Evolutionary conservation across 2,113 vertebrate species (phyloP).

Genomic region (Alligator sinensis): DNA sequence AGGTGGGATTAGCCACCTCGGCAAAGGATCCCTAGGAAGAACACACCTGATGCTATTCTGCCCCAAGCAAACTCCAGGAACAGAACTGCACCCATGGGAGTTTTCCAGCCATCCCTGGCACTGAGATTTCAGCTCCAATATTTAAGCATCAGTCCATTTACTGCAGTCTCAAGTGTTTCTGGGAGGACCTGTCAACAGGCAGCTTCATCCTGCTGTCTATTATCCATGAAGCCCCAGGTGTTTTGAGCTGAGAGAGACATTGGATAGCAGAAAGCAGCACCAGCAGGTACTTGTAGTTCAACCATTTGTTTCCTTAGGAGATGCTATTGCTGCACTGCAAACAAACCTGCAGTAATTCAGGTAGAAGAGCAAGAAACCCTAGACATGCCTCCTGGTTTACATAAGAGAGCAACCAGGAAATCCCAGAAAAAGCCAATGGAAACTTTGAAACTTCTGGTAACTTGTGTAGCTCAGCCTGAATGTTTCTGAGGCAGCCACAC

Average conservation of each 20-base stretch:
- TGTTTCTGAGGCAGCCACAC: neutral
- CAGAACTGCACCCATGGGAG: neutral
- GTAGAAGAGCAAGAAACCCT: accelerated
- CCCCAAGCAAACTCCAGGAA: neutral
- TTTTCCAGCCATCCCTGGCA: neutral
- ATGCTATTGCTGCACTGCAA: neutral
- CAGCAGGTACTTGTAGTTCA: conserved; percentile 6
- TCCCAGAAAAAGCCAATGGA: neutral
- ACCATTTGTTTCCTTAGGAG: neutral
- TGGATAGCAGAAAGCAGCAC: neutral
- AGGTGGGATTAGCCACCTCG: neutral
- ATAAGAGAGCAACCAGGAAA: neutral
- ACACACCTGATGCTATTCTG: too few species aligned
- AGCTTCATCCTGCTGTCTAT: neutral
- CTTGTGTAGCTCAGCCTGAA: neutral
- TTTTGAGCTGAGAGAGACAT: neutral
- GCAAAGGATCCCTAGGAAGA: neutral
- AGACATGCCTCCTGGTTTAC: neutral
- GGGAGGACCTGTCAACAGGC: accelerated
- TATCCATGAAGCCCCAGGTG: neutral
- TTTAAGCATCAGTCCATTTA: neutral
- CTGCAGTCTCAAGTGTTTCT: neutral
- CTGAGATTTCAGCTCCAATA: neutral
- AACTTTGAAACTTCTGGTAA: neutral
- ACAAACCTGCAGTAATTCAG: neutral